Evolutionary conservation across 2,888 invertebrate species (phyloP), one percentile per base, ranked within the genome.

Genomic region (Clistopyga incitator): DNA sequence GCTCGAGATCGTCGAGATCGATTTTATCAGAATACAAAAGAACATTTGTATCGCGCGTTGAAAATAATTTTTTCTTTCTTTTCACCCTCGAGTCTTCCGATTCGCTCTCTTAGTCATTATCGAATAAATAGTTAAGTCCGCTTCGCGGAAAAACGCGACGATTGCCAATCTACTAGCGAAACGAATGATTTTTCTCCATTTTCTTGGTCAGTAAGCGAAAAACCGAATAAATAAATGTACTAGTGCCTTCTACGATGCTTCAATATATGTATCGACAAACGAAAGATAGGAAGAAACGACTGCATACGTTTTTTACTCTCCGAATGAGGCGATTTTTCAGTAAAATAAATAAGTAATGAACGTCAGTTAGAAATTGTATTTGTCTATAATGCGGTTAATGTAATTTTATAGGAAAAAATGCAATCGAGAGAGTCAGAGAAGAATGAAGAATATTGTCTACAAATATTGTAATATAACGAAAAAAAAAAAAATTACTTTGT

Each of bases 171-270:
- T 54, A 54, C 54, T 52, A 15, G 52, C 20, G 18, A 54, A 54
- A 25, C 23, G 13, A 54, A 23, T 23, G 20, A 13, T 54, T 13
- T 20, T 54, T 50, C 13, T 65, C 67, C 34, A 47, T 70, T 71
- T 47, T 45, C 67, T 76, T 42, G 52, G 75, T 61, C 81, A 78
- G 68, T 81, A 61, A 74, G 25, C 29, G 47, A 45, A 20, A 20
- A 76, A 64, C 34, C 29, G 29, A 80, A 80, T 56, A 11, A 80
- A 72, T 42, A 67, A 25, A 20, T 61, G 29, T 45, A 81, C 77
- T 72, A 81, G 81, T 81, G 84, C 84, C 84, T 84, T 84, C 34
- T 52, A 79, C 52, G 76, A 83, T 68, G 80, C 83, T 80, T 72
- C 79, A 38, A 70, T 78, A n/a, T 61, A 61, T 61, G 34, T 10